A percentile compares a stretch with the other conserved stretches of the same genome.
Evolutionary conservation across 2,113 vertebrate genomes (phyloP).

Genomic region (Pedionomus torquatus): DNA sequence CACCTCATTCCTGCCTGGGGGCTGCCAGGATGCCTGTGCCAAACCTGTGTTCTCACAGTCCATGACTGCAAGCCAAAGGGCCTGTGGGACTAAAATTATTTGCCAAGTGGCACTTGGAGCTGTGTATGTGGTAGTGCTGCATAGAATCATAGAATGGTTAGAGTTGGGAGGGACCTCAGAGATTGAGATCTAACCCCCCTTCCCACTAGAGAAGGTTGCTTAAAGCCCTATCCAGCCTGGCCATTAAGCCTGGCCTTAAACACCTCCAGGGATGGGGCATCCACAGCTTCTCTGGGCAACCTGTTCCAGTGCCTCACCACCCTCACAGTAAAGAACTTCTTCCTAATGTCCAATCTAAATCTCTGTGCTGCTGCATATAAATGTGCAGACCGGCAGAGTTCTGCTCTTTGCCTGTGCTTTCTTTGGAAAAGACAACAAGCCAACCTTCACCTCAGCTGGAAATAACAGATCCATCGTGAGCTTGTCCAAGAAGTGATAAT

Average conservation of each 20-base stretch:
- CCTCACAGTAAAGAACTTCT: too few species aligned
- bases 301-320: too few species aligned
- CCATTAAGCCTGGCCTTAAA: too few species aligned
- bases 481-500: fast-evolving
- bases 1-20: fast-evolving
- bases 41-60: neutral
- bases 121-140: fast-evolving
- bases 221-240: too few species aligned
- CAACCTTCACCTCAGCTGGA: neutral
- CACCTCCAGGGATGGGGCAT: too few species aligned
- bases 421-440: neutral
- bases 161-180: too few species aligned
- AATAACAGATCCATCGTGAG: neutral
- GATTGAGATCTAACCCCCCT: too few species aligned
- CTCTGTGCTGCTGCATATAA: fast-evolving
- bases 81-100: fast-evolving
- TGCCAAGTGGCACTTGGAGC: neutral
- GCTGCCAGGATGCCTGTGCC: neutral
- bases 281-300: too few species aligned
- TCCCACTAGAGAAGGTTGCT: too few species aligned
- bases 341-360: too few species aligned
- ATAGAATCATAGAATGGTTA: too few species aligned
- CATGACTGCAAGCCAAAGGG: neutral
- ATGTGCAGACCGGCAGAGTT: neutral
- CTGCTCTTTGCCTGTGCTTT: fast-evolving